Conservation (phyloP, 2,888 invertebrate genomes). For the Saturnia japonica region DNA sequence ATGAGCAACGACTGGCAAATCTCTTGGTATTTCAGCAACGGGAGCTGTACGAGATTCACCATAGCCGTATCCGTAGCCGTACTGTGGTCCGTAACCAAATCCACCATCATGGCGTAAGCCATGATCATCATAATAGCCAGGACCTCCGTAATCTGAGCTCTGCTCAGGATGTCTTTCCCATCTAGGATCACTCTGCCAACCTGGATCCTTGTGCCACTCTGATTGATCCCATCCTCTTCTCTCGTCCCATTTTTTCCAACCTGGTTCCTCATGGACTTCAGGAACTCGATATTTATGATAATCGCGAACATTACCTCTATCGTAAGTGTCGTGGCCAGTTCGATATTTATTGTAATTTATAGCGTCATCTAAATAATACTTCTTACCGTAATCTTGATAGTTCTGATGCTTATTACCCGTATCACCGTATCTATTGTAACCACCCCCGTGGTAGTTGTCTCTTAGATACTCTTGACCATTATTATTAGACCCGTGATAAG, state of each 20-base stretch:
- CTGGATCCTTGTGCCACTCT: conserved; percentile 47
- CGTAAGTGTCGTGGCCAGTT: conserved; percentile 63
- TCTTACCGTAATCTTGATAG: conserved; percentile 70
- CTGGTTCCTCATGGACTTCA: conserved; percentile 49
- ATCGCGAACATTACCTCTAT: conserved; percentile 63
- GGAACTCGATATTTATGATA: conserved; percentile 58
- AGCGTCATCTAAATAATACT: conserved; percentile 72
- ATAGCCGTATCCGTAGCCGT: conserved; percentile 69
- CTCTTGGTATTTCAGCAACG: conserved; percentile 60
- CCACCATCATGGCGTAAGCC: conserved; percentile 70
- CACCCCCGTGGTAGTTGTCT: conserved; percentile 67
- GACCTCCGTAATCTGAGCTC: conserved; percentile 65
- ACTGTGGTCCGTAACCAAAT: conserved; percentile 64
- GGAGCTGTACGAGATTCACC: conserved; percentile 65
- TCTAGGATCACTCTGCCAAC: conserved; percentile 45
- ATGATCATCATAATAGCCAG: conserved; percentile 69
- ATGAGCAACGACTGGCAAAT: conserved; percentile 68
- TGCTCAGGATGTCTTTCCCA: conserved; percentile 53
- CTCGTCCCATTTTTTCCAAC: conserved; percentile 61
- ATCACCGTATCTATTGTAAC: conserved; percentile 67
- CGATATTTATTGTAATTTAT: conserved; percentile 69
- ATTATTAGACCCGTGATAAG: conserved; percentile 69
- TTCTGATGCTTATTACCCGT: conserved; percentile 64
- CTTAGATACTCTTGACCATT: conserved; percentile 67
- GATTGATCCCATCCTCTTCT: conserved; percentile 52